Evolutionary conservation across 35 echinoderm and acorn worm species (phyloP).

Genomic region (Strongylocentrotus purpuratus): DNA sequence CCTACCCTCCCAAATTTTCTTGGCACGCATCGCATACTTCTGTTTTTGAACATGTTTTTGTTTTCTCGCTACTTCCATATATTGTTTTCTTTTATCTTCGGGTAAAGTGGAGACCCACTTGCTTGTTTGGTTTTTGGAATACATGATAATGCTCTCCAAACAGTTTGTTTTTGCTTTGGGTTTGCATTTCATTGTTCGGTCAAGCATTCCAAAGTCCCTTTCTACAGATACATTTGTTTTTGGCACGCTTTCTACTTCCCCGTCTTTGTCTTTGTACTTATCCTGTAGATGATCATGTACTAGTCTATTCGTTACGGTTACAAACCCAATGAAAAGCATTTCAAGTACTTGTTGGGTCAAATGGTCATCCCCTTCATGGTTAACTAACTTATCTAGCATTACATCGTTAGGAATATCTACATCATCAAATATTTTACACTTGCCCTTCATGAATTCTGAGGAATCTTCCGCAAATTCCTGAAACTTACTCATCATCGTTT

Average conservation of each 20-base stretch:
- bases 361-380: background rate
- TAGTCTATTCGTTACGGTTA: background rate
- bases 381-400: background rate
- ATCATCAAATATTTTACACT: conserved; percentile 19
- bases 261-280: conserved; percentile 10
- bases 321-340: background rate
- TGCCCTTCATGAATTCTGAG: background rate
- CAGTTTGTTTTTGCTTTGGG: conserved; percentile 51
- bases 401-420: background rate
- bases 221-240: conserved; percentile 57
- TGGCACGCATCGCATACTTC: conserved; percentile 9
- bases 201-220: conserved; percentile 68
- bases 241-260: conserved; percentile 55
- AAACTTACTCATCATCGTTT: background rate
- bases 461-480: background rate
- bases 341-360: background rate
- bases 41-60: conserved; percentile 41
- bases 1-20: conserved; percentile 27
- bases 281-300: background rate
- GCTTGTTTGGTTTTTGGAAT: conserved; percentile 47
- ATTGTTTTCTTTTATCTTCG: conserved; percentile 25
- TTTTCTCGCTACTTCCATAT: conserved; percentile 46
- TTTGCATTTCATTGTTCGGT: conserved; percentile 53
- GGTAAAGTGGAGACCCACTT: conserved; percentile 27
- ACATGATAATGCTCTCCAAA: conserved; percentile 63